Evolutionary conservation across 2,113 vertebrate species (phyloP).

Genomic region (Otolemur garnettii): DNA sequence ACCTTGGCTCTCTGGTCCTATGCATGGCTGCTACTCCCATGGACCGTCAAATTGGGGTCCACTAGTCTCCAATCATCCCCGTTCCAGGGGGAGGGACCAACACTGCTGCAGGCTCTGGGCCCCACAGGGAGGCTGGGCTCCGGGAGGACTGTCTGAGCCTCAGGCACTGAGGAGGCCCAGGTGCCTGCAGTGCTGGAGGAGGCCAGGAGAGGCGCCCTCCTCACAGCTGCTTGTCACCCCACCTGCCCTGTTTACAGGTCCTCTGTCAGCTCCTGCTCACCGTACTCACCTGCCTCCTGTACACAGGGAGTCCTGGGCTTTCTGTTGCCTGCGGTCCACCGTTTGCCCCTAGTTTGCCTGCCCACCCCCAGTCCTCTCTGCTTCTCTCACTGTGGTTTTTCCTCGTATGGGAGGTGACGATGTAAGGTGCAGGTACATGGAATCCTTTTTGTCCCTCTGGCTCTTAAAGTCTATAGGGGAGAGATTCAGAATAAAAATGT

Average conservation of each 20-base stretch:
- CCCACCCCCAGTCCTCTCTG: background rate
- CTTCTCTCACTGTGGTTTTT: background rate
- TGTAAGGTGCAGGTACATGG: background rate
- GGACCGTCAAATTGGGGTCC: background rate
- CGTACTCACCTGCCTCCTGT: background rate
- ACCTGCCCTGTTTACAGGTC: accelerated
- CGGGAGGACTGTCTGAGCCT: background rate
- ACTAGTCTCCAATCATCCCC: background rate
- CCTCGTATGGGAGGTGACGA: background rate
- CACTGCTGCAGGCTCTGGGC: background rate
- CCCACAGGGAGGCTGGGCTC: background rate
- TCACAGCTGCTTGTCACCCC: background rate
- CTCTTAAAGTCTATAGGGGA: background rate
- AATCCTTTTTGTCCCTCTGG: background rate
- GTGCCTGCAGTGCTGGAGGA: background rate
- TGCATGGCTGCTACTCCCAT: background rate
- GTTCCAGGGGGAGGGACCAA: background rate
- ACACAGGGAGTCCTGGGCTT: background rate
- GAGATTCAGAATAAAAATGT: background rate
- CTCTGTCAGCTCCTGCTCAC: background rate
- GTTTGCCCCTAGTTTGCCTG: background rate
- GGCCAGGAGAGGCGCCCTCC: background rate
- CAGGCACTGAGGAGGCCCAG: background rate
- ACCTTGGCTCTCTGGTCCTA: background rate
- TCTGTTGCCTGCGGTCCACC: background rate